These are phyloP conservation scores for Elephantulus edwardii DNA, from an alignment of 2,113 vertebrate species.

Conservation along the genomic window DNA sequence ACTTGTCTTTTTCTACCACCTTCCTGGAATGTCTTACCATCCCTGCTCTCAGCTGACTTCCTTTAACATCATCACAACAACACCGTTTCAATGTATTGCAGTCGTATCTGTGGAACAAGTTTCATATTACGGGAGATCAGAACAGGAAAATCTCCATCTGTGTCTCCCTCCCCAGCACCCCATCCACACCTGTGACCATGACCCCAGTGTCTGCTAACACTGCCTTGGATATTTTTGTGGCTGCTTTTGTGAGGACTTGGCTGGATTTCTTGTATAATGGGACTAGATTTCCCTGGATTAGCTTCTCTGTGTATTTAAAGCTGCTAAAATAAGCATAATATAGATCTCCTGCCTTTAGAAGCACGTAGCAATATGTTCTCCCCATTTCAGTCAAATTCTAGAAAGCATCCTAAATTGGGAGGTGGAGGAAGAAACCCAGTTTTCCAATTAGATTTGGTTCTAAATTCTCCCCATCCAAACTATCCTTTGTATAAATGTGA, in stretches of 20 bases:
- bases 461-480: not conserved
- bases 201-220: not conserved
- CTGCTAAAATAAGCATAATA: not conserved
- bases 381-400: constrained; percentile 3
- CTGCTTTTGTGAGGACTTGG: not conserved
- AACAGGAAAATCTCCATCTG: not conserved
- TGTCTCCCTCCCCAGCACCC: rapidly evolving
- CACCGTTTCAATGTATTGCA: not conserved
- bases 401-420: not conserved
- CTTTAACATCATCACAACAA: not conserved
- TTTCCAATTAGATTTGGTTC: not conserved
- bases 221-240: not conserved
- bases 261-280: not conserved
- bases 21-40: not conserved
- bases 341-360: not conserved
- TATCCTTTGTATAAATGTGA: not conserved
- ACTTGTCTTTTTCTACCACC: not conserved
- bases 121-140: not conserved
- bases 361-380: not conserved
- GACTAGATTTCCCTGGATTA: not conserved
- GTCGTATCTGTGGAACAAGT: not conserved
- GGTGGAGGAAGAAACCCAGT: not conserved
- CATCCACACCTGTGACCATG: not conserved
- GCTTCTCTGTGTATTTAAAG: not conserved
- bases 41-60: not conserved